Conservation (phyloP, 1,140 invertebrate species). For the Melitaea cinxia region DNA sequence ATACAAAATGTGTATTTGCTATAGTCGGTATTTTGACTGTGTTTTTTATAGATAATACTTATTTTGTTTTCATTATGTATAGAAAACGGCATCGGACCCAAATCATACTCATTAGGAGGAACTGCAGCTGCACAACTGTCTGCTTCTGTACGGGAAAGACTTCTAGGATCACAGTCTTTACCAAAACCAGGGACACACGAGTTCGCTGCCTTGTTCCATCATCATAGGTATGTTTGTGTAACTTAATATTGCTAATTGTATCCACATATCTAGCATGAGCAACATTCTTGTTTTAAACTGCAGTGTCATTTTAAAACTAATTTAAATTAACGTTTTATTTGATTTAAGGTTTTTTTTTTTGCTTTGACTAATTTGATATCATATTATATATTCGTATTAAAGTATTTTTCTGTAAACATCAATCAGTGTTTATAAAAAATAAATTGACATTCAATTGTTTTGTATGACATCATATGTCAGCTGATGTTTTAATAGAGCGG, state of each 20-base stretch:
- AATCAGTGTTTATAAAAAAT: no score
- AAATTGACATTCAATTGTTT: not conserved
- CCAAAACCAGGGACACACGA: conserved; percentile 89
- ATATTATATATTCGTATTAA: not conserved
- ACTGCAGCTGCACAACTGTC: conserved; percentile 91
- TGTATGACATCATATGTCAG: conserved; percentile 18
- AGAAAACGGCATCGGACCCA: conserved; percentile 80
- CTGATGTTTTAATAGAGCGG: conserved; percentile 5
- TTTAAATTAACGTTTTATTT: not conserved
- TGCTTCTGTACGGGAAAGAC: conserved; percentile 90
- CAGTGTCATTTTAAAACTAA: conserved; percentile 6
- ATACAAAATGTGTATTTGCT: no score
- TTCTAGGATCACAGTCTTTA: conserved; percentile 90
- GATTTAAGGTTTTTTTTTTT: not conserved
- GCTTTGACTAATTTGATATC: not conserved
- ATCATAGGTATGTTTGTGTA: conserved; percentile 67
- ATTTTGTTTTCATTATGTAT: conserved; percentile 25
- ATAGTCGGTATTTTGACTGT: no score
- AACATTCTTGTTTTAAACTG: not conserved
- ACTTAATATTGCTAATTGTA: not conserved
- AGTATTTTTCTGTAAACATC: no score
- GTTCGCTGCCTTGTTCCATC: conserved; percentile 83
- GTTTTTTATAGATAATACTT: no score
- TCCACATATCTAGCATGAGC: not conserved
- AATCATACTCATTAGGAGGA: conserved; percentile 90